phyloP scores from a whole-genome alignment of 2,888 invertebrate genomes.

The Trissonchulus sp. region DNA sequence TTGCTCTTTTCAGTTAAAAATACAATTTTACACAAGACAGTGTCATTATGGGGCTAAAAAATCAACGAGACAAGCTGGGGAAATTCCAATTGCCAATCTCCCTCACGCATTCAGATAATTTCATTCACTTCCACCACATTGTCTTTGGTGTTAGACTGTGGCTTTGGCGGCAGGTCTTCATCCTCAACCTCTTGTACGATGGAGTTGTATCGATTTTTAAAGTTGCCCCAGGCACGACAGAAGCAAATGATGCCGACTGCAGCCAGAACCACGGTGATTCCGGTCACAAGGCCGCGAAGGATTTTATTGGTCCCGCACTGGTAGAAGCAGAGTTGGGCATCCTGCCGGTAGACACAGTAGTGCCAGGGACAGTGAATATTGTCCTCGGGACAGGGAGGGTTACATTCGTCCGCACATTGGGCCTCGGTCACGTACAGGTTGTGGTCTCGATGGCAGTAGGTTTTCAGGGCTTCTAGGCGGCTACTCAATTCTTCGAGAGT shows the following conservation, averaged over 20 bases:
- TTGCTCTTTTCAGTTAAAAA: too few species aligned
- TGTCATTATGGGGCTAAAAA: too few species aligned
- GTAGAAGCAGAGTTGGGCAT: background rate
- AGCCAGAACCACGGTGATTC: background rate
- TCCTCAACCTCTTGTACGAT: constrained; percentile 23
- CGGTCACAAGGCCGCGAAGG: background rate
- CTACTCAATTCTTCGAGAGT: too few species aligned
- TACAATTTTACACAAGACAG: too few species aligned
- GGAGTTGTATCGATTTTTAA: constrained; percentile 24
- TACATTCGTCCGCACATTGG: constrained; percentile 4
- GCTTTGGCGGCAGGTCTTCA: too few species aligned
- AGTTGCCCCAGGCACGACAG: constrained; percentile 27
- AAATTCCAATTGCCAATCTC: too few species aligned
- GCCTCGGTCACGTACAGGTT: background rate
- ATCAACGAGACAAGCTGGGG: too few species aligned
- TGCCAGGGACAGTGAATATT: constrained; percentile 23
- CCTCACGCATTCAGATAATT: too few species aligned
- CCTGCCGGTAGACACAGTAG: background rate
- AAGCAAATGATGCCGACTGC: constrained; percentile 12
- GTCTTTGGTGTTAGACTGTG: too few species aligned
- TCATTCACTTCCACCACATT: too few species aligned
- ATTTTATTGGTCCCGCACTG: constrained; percentile 11
- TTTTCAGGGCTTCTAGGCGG: too few species aligned
- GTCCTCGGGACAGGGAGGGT: constrained; percentile 17
- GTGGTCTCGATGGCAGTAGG: too few species aligned